Evolutionary conservation across 1,140 invertebrate genomes (phyloP).

Genomic region (Zaprionus gabonicus): DNA sequence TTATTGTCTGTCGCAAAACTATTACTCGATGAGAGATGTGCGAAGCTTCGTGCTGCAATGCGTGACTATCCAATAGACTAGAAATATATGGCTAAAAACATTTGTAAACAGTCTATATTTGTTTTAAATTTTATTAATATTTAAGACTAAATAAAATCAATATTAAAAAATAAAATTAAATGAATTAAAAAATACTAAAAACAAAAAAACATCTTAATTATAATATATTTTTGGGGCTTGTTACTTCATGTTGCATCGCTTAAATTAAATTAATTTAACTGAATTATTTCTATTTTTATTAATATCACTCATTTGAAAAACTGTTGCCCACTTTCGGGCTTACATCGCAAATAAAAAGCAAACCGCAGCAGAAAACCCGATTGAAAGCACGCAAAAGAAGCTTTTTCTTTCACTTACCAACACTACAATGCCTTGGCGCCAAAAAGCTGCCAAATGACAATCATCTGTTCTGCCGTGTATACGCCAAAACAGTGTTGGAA

Average conservation of each 20-base stretch:
- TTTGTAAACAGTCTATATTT: no score
- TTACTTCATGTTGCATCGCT: no score
- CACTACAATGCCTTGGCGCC: slow-evolving; percentile 33
- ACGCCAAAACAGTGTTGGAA: slow-evolving; percentile 37
- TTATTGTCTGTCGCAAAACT: not conserved
- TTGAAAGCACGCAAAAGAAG: not conserved
- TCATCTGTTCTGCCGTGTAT: slow-evolving; percentile 4
- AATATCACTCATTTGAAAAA: not conserved
- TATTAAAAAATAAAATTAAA: not conserved
- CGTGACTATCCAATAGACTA: not conserved
- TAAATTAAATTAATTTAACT: not conserved
- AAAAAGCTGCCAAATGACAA: slow-evolving; percentile 33
- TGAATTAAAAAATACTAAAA: not conserved
- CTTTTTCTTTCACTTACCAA: slow-evolving; percentile 8
- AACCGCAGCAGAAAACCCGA: not conserved
- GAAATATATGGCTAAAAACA: no score
- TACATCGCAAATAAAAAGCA: not conserved
- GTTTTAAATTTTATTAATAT: no score
- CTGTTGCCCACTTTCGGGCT: not conserved
- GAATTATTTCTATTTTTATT: not conserved
- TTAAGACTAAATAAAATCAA: no score
- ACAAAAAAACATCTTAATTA: no score
- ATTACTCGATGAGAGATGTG: not conserved
- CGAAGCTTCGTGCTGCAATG: not conserved
- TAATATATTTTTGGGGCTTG: no score